Percentiles rank a stretch among this genome's conserved stretches.
Evolutionary conservation across 2,888 invertebrate genomes (phyloP).

Genomic region (Trissonchulus latispiculum): DNA sequence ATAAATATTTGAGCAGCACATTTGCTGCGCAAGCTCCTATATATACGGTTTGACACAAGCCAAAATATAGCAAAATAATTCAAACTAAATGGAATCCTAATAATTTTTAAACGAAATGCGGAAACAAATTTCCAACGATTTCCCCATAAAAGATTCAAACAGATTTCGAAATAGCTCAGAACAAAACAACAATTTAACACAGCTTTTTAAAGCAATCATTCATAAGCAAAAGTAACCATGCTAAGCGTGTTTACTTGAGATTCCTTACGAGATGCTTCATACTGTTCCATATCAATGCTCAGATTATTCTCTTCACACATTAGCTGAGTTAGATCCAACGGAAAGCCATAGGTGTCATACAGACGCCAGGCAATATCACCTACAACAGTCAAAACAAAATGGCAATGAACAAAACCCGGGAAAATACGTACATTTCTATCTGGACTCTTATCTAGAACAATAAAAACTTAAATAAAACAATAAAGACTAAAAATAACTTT

Average conservation of each 20-base stretch:
- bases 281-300: constrained; percentile 72
- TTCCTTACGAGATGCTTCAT: constrained; percentile 79
- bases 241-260: constrained; percentile 53
- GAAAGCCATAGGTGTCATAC: constrained; percentile 98
- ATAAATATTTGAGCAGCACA: too few species aligned
- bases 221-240: constrained; percentile 3
- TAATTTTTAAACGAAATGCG: too few species aligned
- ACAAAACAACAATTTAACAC: neutral
- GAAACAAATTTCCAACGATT: neutral
- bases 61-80: too few species aligned
- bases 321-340: constrained; percentile 86
- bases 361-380: constrained; percentile 92
- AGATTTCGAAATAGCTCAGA: neutral
- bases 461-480: too few species aligned
- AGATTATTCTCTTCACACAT: constrained; percentile 95
- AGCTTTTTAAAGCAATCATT: constrained; percentile 3
- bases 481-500: neutral
- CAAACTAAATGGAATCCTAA: too few species aligned
- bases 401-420: too few species aligned
- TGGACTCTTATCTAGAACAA: too few species aligned
- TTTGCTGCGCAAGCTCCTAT: too few species aligned
- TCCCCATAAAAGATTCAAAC: neutral
- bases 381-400: constrained; percentile 54
- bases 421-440: too few species aligned
- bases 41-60: too few species aligned